Base-by-base conservation (phyloP, 1,140 invertebrate species). In the Armadillidium nasatum region DNA sequence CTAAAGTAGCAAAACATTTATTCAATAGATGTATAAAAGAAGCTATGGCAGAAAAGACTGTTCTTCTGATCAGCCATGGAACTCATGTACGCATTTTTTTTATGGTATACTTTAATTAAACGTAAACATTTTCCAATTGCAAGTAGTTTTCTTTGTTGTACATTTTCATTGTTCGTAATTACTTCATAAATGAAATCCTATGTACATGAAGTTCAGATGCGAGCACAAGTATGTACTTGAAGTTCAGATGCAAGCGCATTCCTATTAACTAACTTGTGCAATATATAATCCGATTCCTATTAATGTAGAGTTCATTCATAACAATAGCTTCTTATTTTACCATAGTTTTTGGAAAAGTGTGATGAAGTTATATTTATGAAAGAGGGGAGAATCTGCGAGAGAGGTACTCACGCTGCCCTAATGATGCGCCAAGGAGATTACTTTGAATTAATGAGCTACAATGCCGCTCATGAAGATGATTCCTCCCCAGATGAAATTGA, bases 11-110 rank as follows among this genome's bases (percentile, higher is more conserved):
- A 0, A 83, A 85, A 50, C 84, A 86, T 68, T 85, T 89, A 23
- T 88, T 88, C 83, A 84, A 87, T 54, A 82, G 81, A 19, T 84
- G 83, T 71, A 83, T 85, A 54, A 73, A 75, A 21, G 78, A 69
- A 11, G 70, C 70, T 19, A 77, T 83, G 4, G 19, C 44, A 13
- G 54, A 54, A 71, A 92, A 92, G 85, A 91, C 90, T 11, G 86
- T 91, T 44, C 83, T 93, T 13, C 87, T 91, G 78, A 88, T 90
- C n/a, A 82, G 75, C 7, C 79, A 81, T 50, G 78, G 77, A 6
- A 71, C 76, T 23, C 78, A 81, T 72, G 78, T 80, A 73, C 73
- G 79, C 44, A 33, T 10, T 13, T 74, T 2, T 4, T 68, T 70
- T 54, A 66, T 21, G 44, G 44, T 68, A 72, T 69, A 33, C 46